phyloP scores from a whole-genome alignment of 2,797 vertebrate species.

The Paguma larvata region DNA sequence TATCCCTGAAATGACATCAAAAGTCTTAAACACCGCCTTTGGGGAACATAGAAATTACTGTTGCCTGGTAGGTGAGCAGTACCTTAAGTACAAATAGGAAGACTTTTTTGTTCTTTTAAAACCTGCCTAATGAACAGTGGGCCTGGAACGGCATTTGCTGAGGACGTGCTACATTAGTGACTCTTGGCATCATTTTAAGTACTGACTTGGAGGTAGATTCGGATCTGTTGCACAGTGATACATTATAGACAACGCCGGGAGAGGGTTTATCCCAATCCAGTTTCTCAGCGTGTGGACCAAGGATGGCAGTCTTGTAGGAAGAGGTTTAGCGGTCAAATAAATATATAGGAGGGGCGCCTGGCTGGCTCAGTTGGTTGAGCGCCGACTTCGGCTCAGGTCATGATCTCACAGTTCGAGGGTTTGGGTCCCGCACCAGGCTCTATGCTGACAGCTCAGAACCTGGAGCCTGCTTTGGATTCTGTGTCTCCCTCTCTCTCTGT shows the following conservation, averaged over 20 bases:
- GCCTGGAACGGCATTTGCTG: neutral
- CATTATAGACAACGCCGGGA: neutral
- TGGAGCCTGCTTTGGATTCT: too few relatives aligned
- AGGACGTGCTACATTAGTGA: neutral
- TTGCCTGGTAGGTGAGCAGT: conserved; percentile 8
- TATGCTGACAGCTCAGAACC: too few relatives aligned
- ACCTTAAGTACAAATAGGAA: neutral
- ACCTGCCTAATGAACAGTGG: neutral
- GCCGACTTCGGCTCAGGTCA: too few relatives aligned
- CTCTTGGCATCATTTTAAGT: neutral
- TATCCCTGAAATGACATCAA: neutral
- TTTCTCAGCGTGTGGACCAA: neutral
- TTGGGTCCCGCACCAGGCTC: too few relatives aligned
- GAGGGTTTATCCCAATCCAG: neutral
- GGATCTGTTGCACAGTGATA: neutral
- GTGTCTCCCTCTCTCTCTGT: too few relatives aligned
- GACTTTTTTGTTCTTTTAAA: neutral
- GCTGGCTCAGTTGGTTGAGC: too few relatives aligned
- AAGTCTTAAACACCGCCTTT: conserved; percentile 43
- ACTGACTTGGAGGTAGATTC: neutral
- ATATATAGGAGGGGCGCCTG: neutral
- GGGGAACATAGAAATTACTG: conserved; percentile 22
- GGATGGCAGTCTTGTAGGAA: neutral
- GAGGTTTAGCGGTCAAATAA: neutral
- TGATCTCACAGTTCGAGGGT: too few relatives aligned